Conservation (phyloP, 2,797 vertebrate genomes). For the Brotula barbata region DNA sequence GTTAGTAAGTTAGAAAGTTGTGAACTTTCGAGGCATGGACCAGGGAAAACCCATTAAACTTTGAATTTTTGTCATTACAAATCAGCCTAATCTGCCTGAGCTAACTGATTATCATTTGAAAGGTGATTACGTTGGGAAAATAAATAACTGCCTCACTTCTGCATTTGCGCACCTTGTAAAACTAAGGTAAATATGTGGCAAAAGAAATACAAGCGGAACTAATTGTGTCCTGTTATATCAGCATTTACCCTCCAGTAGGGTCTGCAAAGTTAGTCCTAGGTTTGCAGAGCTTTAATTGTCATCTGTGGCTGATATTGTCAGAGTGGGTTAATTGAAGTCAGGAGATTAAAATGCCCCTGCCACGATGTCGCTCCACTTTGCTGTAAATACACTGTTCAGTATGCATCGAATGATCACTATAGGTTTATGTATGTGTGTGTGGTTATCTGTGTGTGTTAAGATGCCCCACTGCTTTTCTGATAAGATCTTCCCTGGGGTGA, state of each 20-base stretch:
- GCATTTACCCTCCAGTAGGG: constrained; percentile 22
- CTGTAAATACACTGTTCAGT: constrained; percentile 56
- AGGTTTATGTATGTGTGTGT: not conserved
- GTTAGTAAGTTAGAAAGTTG: too few species aligned
- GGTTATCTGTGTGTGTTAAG: constrained; percentile 26
- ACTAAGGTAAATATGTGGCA: constrained; percentile 12
- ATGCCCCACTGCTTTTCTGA: constrained; percentile 46
- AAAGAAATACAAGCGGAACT: constrained; percentile 38
- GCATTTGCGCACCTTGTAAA: constrained; percentile 12
- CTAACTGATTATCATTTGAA: too few species aligned
- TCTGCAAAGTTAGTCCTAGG: constrained; percentile 42
- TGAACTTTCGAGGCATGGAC: too few species aligned
- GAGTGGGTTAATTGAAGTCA: constrained; percentile 74
- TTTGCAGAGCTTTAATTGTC: constrained; percentile 60
- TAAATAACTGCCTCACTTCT: too few species aligned
- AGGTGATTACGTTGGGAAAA: not conserved
- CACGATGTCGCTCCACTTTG: constrained; percentile 50
- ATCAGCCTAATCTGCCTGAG: too few species aligned
- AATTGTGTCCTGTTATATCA: constrained; percentile 54
- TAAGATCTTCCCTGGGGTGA: constrained; percentile 61
- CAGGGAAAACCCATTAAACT: too few species aligned
- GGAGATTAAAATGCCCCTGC: constrained; percentile 60
- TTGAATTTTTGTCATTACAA: too few species aligned
- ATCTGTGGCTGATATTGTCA: constrained; percentile 55
- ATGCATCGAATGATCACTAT: constrained; percentile 24